Base-by-base conservation (phyloP, 2,797 vertebrate genomes). In the Lophura swinhoii region DNA sequence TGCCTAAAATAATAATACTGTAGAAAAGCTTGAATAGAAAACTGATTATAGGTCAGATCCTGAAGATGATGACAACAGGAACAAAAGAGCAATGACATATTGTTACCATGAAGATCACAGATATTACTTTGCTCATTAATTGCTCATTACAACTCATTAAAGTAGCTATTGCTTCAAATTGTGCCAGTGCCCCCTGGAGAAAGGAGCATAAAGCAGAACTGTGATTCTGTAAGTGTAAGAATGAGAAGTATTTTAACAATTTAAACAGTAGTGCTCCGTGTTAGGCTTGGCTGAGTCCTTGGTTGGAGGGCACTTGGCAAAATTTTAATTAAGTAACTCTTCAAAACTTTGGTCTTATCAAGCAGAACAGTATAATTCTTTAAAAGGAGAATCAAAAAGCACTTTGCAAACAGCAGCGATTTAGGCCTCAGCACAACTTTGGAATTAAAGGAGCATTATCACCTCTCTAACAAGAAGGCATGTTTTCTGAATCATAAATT, bases 111-210 rank as follows among this genome's bases (percentile, higher is more conserved):
- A 91, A 67, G 37, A 89, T 88, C 80, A 91, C 60, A 91, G 90
- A 95, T 94, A 94, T 31, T 96, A 97, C 94, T 94, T 96, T 90
- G 70, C 59, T 94, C 91, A 95, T 96, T 95, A 95, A 94, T 93
- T 94, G 80, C 71, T 96, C 92, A 89, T 95, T 94, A 90, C 51
- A 91, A 64, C 49, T 87, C 80, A 94, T 83, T 96, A 95, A 85
- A 96, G 68, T 56, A 77, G 44, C 70, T 89, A 66, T 59, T 94
- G 68, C 84, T 88, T 91, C 67, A 84, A 83, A 91, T 91, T 91
- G 88, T 81, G 71, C 77, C 82, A 82, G 37, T 31, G 37, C 56
- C 80, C 43, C 43, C 76, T 56, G 41, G 59, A 91, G 60, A 84
- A 95, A 76, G 68, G 49, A 70, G 55, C 51, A 91, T 58, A 59